These are phyloP conservation scores for Chiroxiphia lanceolata DNA, from an alignment of 2,797 vertebrate genomes.

Conservation along the genomic window DNA sequence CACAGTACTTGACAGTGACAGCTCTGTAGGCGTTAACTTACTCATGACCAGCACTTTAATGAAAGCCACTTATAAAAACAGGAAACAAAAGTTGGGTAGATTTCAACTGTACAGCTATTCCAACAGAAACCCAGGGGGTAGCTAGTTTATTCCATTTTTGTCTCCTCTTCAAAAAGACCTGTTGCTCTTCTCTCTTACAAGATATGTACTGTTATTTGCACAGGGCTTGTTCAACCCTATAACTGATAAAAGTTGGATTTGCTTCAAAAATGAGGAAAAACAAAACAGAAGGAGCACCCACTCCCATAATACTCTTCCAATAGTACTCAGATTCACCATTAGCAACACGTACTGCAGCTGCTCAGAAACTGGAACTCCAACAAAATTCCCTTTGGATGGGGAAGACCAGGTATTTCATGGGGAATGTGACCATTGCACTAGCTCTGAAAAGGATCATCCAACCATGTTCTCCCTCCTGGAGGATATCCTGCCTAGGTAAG, in stretches of 20 bases:
- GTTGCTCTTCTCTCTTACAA: background rate
- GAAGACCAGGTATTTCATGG: background rate
- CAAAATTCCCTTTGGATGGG: background rate
- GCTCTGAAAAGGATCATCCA: background rate
- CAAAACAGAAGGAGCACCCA: background rate
- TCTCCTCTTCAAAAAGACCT: background rate
- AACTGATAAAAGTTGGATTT: background rate
- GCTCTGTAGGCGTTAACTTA: background rate
- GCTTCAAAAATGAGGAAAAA: background rate
- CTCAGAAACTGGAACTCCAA: background rate
- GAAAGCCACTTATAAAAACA: background rate
- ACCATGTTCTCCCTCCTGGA: rapidly evolving
- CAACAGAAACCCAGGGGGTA: background rate
- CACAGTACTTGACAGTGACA: background rate
- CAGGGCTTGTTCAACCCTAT: background rate
- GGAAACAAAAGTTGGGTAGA: background rate
- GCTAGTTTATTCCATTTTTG: background rate
- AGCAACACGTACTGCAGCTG: background rate
- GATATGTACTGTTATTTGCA: background rate
- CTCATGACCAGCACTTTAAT: background rate
- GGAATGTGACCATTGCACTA: background rate
- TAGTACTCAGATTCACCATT: background rate
- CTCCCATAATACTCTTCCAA: background rate
- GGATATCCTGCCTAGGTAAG: background rate
- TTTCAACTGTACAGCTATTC: background rate